Conservation (phyloP, 2,113 vertebrate genomes). For the Chascanopsetta lugubris region DNA sequence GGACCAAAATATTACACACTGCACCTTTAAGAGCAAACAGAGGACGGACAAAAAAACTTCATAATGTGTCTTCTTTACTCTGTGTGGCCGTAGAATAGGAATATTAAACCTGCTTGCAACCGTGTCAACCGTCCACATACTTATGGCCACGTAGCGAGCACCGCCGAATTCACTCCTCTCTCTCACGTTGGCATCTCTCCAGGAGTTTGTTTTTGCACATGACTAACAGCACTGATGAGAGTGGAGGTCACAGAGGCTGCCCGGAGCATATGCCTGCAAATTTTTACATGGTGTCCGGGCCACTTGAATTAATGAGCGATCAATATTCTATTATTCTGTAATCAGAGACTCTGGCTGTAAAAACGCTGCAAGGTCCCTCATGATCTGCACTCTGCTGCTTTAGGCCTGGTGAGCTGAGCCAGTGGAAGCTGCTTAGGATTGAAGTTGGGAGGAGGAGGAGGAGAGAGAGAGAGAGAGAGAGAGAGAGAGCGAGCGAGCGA, state of each 20-base stretch:
- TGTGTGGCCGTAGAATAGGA: no score
- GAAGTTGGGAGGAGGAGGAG: constrained; percentile 17
- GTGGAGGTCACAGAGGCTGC: constrained; percentile 15
- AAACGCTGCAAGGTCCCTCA: constrained; percentile 40
- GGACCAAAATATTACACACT: no score
- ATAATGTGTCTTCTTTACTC: no score
- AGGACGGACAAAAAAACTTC: no score
- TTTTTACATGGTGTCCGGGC: constrained; percentile 20
- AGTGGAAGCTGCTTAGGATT: neutral
- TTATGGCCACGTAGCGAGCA: no score
- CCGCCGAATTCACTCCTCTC: neutral
- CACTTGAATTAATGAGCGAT: constrained; percentile 56
- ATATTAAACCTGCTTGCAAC: no score
- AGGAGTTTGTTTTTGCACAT: neutral
- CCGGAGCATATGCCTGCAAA: constrained; percentile 6
- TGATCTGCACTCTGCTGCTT: constrained; percentile 32
- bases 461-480: no score
- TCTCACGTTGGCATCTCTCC: constrained; percentile 6
- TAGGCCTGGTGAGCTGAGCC: neutral
- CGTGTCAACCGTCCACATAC: neutral
- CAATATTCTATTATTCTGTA: constrained; percentile 63
- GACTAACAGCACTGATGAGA: constrained; percentile 3
- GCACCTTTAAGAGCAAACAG: no score
- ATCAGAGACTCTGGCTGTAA: constrained; percentile 19
- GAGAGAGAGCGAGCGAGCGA: no score